Base-by-base conservation (phyloP, 2,113 vertebrate species). In the Cercopithecus mona region DNA sequence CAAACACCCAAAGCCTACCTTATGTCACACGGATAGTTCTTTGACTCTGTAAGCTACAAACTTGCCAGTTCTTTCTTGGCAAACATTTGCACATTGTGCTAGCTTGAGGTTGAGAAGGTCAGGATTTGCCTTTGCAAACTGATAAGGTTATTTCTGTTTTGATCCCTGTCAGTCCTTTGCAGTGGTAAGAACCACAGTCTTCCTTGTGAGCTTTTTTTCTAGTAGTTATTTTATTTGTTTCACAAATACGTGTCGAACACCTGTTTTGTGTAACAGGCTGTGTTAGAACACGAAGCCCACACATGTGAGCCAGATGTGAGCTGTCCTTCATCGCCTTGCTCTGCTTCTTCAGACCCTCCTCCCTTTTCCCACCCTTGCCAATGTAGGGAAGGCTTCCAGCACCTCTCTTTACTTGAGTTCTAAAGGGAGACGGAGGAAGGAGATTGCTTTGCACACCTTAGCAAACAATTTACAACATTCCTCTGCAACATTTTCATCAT, bases 211-310 rank as follows among this genome's bases (percentile, higher is more conserved):
- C 17, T n/a, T 5, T 35, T n/a, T 70, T 7, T 35, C 76, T 35
- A 57, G 55, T 70, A 93, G 83, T 91, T 45, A 92, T 45, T 96
- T 94, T 35, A 43, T 87, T 92, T 88, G 64, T 72, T 88, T 92
- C 72, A 30, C 90, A 90, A 82, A 92, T 81, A 43, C 90, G 85
- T 72, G 92, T 59, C 81, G 64, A 84, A 76, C 95, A 97, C 97
- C 92, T 97, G 96, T 87, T 97, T 91, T 82, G 48, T 75, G 73
- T 90, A 94, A 84, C 52, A 52, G 76, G 55, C 90, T 52, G 25
- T 76, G 81, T 75, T 25, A 45, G 57, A 73, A 70, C 14, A 78
- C 0, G 48, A 83, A 59, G 61, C 11, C 3, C 30, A 66, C 92
- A 92, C 38, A 1, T 95, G 88, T 32, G 23, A 72, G 20, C 79